Evolutionary conservation across 92 coral and sea anemone genomes (phyloP), one percentile per base, ranked within the genome.

Genomic region (Hydrozoanthus gracilis): DNA sequence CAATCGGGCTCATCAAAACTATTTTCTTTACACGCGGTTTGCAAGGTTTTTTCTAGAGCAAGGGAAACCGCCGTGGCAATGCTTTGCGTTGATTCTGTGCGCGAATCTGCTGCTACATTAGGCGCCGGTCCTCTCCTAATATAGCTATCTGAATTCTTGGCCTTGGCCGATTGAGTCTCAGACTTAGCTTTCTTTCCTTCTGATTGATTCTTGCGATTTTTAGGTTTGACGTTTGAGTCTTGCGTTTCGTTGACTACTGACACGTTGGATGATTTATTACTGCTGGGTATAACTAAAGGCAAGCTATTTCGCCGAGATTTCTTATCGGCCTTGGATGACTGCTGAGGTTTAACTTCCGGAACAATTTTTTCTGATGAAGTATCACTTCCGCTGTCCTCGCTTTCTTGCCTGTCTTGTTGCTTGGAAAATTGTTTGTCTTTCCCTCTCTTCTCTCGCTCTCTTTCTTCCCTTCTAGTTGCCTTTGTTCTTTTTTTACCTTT

Each of bases 31-130:
- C 95, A 86, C 11, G 95, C 85, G 11, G 93, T 89, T 82, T 95
- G 98, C 85, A 96, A 87, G 86, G 89, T 96, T 89, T 90, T 95
- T 66, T 94, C 98, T 17, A 96, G 89, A 9, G 98, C 97, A 52
- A 90, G 90, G 8, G 99, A 93, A 74, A 96, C 94, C 1, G 95
- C 98, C 5, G 98, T 98, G 58, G 96, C 95, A 27, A 96, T 96
- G 67, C 93, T 87, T 35, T 89, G 91, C 2, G 95, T 92, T 20
- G 87, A 90, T 17, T 90, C 85, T 7, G 45, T 14, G 20, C 74
- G 75, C 8, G 85, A 52, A 4, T 80, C 85, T 67, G 74, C 74
- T 12, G 18, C 85, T 80, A 80, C 11, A 35, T 65, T 80, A 8
- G 46, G 60, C 15, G 60, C 74, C 7, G 75, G 69, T 60, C 85